Base-by-base conservation (phyloP, 2,888 invertebrate species). In the Cheilosia scutellata region DNA sequence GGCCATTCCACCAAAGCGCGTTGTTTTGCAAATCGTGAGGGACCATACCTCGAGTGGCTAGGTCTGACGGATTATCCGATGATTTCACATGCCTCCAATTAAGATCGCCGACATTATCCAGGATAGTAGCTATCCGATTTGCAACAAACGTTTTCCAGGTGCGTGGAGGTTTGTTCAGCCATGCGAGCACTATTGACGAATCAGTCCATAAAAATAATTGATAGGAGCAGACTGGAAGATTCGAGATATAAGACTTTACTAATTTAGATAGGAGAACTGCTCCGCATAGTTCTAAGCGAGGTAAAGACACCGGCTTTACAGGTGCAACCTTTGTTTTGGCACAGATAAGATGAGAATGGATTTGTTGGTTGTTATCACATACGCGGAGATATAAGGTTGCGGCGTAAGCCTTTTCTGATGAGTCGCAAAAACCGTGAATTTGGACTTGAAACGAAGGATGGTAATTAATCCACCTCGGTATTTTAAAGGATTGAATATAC, bases 261-360 rank as follows among this genome's bases (percentile, higher is more conserved):
- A 78, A n/a, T 27, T 84, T 70, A 3, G 77, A 51, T 68, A 88
- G 33, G 6, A 88, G 42, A 16, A 86, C 66, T 0, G 86, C 77
- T 0, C 77, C 88, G 29, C 77, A 87, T 0, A 87, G 72, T 37
- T 88, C 82, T 16, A 84, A 33, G 6, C 77, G 47, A 0, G 82
- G 82, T 5, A 88, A 58, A 13, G 76, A 76, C 0, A 87, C 13
- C 20, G 11, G 63, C 37, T 11, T 75, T 20, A 25, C n/a, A 0
- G 87, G 80, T 4, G 87, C 82, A 0, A 82, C 77, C 20, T 75
- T 87, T 0, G 62, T 65, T 60, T 87, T 87, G 0, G 87, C 49
- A 2, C 53, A 53, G 0, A 77, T n/a, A 0, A 82, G 31, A 25
- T 72, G 62, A 0, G 65, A 44, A 9, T 7, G 2, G 1, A 65